phyloP scores from a whole-genome alignment of 1,140 invertebrate genomes.

The Agrypnia vestita region DNA sequence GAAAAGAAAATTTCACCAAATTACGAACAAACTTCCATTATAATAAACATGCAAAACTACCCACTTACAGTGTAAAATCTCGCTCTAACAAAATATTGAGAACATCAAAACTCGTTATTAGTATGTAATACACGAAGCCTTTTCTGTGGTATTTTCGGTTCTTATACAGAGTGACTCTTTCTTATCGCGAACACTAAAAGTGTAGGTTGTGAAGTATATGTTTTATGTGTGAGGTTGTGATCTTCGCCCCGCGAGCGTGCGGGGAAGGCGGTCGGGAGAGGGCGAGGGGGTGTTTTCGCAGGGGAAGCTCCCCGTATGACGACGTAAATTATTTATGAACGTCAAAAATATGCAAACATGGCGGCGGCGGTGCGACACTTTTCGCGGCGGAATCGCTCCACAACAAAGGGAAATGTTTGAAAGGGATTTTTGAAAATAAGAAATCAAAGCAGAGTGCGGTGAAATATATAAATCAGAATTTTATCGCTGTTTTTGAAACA shows the following conservation, averaged over 20 bases:
- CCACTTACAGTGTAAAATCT: too few relatives aligned
- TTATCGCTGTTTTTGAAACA: not conserved
- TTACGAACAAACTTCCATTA: too few relatives aligned
- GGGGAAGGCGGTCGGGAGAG: not conserved
- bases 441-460: not conserved
- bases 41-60: too few relatives aligned
- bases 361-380: constrained; percentile 4
- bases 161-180: too few relatives aligned
- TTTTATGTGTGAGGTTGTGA: not conserved
- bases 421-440: too few relatives aligned
- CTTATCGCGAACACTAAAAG: not conserved
- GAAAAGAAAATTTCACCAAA: too few relatives aligned
- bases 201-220: not conserved
- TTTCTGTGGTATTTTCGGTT: too few relatives aligned
- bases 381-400: not conserved
- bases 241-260: not conserved
- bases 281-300: not conserved
- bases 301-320: constrained; percentile 5
- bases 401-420: constrained; percentile 1
- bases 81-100: too few relatives aligned
- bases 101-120: too few relatives aligned
- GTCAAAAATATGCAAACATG: constrained; percentile 39
- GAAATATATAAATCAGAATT: not conserved
- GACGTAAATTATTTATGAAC: constrained; percentile 42
- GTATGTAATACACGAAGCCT: too few relatives aligned